These are phyloP conservation scores for Oeneis ivallda DNA, from an alignment of 2,888 invertebrate species.

Conservation along the genomic window DNA sequence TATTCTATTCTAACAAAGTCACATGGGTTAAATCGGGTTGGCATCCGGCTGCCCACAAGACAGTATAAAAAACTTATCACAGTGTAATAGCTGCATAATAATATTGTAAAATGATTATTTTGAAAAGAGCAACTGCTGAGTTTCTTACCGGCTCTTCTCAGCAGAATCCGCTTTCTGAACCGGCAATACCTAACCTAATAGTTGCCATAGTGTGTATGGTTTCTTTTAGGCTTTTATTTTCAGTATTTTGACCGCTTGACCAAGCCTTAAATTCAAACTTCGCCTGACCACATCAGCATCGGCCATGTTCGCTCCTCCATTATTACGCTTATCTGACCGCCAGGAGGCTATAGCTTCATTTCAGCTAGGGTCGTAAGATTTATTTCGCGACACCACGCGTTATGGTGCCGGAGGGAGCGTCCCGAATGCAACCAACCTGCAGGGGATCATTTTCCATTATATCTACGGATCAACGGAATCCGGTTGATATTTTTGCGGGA, in stretches of 20 bases:
- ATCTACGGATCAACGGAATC: slow-evolving; percentile 68
- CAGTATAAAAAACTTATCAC: no score
- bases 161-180: no score
- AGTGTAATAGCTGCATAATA: no score
- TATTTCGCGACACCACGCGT: slow-evolving; percentile 76
- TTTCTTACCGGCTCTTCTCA: no score
- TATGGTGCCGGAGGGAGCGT: slow-evolving; percentile 74
- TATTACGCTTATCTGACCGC: slow-evolving; percentile 61
- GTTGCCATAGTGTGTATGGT: no score
- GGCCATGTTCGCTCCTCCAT: background rate
- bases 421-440: slow-evolving; percentile 70
- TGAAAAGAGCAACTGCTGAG: no score
- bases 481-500: slow-evolving; percentile 57
- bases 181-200: no score
- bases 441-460: slow-evolving; percentile 57
- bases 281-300: background rate
- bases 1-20: no score
- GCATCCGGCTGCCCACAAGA: no score
- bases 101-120: no score
- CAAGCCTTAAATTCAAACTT: background rate
- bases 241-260: background rate
- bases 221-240: no score
- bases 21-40: no score
- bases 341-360: slow-evolving; percentile 61
- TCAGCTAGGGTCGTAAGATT: slow-evolving; percentile 72